Evolutionary conservation across 2,113 vertebrate genomes (phyloP).

Genomic region (Phodopus roborovskii): DNA sequence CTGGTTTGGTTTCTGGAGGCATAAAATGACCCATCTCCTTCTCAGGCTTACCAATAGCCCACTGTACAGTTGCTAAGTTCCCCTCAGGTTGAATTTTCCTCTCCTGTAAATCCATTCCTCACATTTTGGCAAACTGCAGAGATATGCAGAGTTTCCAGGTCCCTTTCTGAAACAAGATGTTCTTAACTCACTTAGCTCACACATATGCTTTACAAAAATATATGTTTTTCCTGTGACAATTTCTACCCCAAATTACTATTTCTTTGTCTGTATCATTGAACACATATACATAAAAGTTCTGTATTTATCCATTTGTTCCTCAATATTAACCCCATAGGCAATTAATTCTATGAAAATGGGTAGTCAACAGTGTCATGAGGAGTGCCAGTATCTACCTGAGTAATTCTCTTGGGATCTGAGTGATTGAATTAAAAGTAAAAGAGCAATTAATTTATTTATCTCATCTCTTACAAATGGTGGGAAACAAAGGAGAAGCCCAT

Average conservation of each 20-base stretch:
- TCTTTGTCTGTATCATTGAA: not conserved
- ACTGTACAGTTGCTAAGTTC: not conserved
- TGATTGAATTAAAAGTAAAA: not conserved
- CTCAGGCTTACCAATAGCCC: not conserved
- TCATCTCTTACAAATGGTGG: not conserved
- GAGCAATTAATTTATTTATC: not conserved
- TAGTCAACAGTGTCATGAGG: not conserved
- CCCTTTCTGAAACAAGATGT: not conserved
- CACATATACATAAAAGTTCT: not conserved
- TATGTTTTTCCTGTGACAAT: not conserved
- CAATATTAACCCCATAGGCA: not conserved
- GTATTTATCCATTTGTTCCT: not conserved
- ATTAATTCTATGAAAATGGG: not conserved
- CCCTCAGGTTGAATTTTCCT: not conserved
- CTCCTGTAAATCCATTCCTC: not conserved
- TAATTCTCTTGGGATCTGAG: not conserved
- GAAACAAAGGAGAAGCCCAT: not conserved
- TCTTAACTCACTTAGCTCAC: not conserved
- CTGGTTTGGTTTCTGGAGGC: not conserved
- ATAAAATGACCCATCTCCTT: not conserved
- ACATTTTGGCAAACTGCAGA: not conserved
- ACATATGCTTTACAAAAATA: not conserved
- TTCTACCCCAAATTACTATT: not conserved
- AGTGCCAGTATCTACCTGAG: not conserved
- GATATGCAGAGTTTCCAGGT: not conserved